Percentiles rank a stretch among this genome's conserved stretches.
phyloP scores from a whole-genome alignment of 2,113 vertebrate genomes.

The Prinia subflava region DNA sequence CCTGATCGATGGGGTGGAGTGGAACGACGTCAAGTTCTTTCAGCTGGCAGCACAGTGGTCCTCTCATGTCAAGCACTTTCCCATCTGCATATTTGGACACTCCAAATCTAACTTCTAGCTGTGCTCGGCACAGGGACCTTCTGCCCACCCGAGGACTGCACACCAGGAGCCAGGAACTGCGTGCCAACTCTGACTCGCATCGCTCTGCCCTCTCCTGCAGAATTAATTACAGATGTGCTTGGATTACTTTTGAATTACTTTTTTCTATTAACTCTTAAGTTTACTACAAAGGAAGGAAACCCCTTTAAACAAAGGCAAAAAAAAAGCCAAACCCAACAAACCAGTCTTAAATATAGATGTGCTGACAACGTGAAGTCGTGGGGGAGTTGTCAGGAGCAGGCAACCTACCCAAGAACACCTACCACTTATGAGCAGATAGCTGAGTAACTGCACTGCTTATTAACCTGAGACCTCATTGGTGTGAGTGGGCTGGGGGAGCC shows the following conservation, averaged over 20 bases:
- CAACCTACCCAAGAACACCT: conserved; percentile 43
- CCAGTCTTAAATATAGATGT: conserved; percentile 62
- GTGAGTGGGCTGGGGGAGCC: background rate
- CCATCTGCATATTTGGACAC: conserved; percentile 94
- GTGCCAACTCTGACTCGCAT: conserved; percentile 50
- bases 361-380: conserved; percentile 27
- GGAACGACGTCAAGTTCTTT: conserved; percentile 99
- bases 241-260: conserved; percentile 61
- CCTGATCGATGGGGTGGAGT: conserved; percentile 93
- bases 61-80: conserved; percentile 97
- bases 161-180: conserved; percentile 57
- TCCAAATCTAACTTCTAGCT: conserved; percentile 86
- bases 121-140: background rate
- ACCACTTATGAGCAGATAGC: conserved; percentile 23
- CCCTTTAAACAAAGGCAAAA: conserved; percentile 62
- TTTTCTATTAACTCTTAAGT: conserved; percentile 69
- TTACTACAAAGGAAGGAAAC: conserved; percentile 68
- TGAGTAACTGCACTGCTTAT: conserved; percentile 67
- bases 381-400: conserved; percentile 38
- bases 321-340: background rate
- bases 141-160: background rate
- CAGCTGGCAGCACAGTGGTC: conserved; percentile 98
- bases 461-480: conserved; percentile 64
- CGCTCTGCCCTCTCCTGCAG: conserved; percentile 50
- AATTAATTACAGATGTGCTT: conserved; percentile 65